Conservation (phyloP, 92 coral and sea anemone species). For the Porites cylindrica region DNA sequence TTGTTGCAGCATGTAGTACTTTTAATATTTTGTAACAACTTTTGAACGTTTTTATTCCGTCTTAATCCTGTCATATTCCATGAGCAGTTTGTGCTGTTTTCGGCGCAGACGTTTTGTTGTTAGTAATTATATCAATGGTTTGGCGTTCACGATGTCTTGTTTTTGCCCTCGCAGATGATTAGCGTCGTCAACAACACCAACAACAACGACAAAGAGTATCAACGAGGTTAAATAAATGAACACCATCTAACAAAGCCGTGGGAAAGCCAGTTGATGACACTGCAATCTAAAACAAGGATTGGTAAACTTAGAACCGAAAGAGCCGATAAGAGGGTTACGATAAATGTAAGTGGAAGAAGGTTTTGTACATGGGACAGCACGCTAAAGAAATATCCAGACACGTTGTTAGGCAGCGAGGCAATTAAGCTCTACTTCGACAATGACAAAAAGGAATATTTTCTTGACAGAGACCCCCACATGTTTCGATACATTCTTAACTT, state of each 20-base stretch:
- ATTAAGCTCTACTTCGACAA: constrained; percentile 83
- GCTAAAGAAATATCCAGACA: constrained; percentile 89
- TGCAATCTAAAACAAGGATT: constrained; percentile 59
- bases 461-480: constrained; percentile 96
- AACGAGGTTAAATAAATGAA: no score
- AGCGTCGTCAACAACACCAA: background rate
- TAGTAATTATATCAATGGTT: no score
- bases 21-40: no score
- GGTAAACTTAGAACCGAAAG: constrained; percentile 19
- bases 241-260: background rate
- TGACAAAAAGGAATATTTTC: constrained; percentile 88
- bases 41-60: no score
- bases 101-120: no score
- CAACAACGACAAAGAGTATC: background rate
- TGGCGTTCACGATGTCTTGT: no score
- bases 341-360: constrained; percentile 94
- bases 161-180: background rate
- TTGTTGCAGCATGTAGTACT: no score
- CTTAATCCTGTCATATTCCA: no score
- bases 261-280: constrained; percentile 63
- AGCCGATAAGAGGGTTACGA: constrained; percentile 66
- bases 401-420: constrained; percentile 91
- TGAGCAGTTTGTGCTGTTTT: no score
- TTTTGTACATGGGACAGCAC: constrained; percentile 96
- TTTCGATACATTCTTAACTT: constrained; percentile 93